Evolutionary conservation across 2,113 vertebrate genomes (phyloP).

Genomic region (Picathartes gymnocephalus): DNA sequence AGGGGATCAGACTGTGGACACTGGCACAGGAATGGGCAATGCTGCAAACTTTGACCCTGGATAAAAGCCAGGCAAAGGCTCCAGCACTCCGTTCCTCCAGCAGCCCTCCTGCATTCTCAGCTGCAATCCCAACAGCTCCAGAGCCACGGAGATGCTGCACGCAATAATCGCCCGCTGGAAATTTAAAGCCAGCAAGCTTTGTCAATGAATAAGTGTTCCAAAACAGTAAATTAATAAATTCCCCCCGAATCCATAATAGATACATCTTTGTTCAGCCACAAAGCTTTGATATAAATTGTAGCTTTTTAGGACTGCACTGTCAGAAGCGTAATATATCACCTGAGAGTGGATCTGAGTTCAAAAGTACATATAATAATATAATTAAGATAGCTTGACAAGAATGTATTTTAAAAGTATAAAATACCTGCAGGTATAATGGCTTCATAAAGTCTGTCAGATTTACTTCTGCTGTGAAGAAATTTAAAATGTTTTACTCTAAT

Average conservation of each 20-base stretch:
- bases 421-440: slow-evolving; percentile 83
- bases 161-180: background rate
- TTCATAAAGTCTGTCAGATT: slow-evolving; percentile 85
- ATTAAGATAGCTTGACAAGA: slow-evolving; percentile 82
- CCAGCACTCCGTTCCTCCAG: rapidly evolving
- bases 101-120: background rate
- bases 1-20: background rate
- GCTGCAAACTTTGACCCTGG: rapidly evolving
- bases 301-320: slow-evolving; percentile 73
- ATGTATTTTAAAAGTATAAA: slow-evolving; percentile 82
- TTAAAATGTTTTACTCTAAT: slow-evolving; percentile 83
- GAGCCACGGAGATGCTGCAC: background rate
- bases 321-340: slow-evolving; percentile 72
- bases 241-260: slow-evolving; percentile 64
- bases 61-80: background rate
- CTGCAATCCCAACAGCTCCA: background rate
- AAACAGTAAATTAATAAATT: slow-evolving; percentile 69
- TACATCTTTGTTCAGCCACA: slow-evolving; percentile 70
- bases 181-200: slow-evolving; percentile 14
- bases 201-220: slow-evolving; percentile 1
- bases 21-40: background rate
- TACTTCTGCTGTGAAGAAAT: slow-evolving; percentile 82
- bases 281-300: slow-evolving; percentile 75
- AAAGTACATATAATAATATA: slow-evolving; percentile 83
- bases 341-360: slow-evolving; percentile 73